Conservation (phyloP, 2,888 invertebrate genomes). For the Cephus sareptanus region DNA sequence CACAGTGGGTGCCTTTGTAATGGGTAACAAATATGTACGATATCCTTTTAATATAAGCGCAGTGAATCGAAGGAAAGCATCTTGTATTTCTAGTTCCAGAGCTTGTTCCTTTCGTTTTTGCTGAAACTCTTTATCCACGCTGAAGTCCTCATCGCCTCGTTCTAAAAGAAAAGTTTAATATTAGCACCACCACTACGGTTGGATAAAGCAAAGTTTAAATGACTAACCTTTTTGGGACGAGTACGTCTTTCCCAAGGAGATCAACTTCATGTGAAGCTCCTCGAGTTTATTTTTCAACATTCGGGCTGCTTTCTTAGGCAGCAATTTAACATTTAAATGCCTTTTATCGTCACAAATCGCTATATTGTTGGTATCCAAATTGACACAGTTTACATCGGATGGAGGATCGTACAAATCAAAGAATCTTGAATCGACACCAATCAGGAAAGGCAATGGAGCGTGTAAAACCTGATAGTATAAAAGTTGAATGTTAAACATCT, state of each 20-base stretch:
- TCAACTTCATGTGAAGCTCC: conserved; percentile 73
- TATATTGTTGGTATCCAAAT: conserved; percentile 97
- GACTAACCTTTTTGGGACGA: conserved; percentile 49
- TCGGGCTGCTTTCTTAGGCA: conserved; percentile 90
- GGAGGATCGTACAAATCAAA: conserved; percentile 98
- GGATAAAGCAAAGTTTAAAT: not conserved
- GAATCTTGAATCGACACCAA: conserved; percentile 96
- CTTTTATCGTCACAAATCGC: conserved; percentile 92
- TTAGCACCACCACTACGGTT: not conserved
- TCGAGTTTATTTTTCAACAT: conserved; percentile 83
- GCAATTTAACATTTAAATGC: conserved; percentile 80
- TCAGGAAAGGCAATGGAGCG: conserved; percentile 96
- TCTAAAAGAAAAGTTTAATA: conserved; percentile 32
- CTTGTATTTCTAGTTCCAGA: conserved; percentile 94
- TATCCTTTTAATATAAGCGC: conserved; percentile 92
- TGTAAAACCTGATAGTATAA: conserved; percentile 82
- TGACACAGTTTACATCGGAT: conserved; percentile 95
- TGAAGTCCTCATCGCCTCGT: conserved; percentile 57
- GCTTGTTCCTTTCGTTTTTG: conserved; percentile 73
- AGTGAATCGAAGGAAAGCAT: conserved; percentile 96
- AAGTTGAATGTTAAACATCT: conserved; percentile 4
- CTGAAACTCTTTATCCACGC: conserved; percentile 59
- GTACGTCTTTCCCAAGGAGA: conserved; percentile 50
- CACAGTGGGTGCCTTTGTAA: conserved; percentile 92
- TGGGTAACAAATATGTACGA: conserved; percentile 87